phyloP scores from a whole-genome alignment of 2,113 vertebrate genomes.

The Brachyhypopomus gauderio region DNA sequence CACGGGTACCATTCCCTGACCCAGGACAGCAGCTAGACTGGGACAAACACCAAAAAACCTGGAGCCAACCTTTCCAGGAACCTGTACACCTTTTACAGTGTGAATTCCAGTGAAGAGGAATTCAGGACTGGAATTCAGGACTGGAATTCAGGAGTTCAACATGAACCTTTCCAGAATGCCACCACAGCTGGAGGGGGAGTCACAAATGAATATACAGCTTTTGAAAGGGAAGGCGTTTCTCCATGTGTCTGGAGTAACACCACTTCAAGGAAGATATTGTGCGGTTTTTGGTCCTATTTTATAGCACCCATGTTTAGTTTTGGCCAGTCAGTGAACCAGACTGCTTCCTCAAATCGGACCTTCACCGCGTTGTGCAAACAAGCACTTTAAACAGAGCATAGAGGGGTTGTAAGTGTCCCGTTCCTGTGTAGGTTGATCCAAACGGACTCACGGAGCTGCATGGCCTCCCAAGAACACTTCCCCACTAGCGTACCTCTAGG shows the following conservation, averaged over 20 bases:
- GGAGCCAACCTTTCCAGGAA: too few species aligned
- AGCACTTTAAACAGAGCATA: background rate
- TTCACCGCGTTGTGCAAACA: background rate
- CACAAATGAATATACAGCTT: background rate
- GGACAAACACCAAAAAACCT: too few species aligned
- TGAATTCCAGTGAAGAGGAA: background rate
- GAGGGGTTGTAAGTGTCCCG: background rate
- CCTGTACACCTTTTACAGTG: too few species aligned
- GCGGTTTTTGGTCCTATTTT: background rate
- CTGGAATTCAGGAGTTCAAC: too few species aligned
- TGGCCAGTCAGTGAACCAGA: background rate
- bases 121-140: background rate
- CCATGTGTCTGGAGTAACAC: too few species aligned
- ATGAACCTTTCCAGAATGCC: too few species aligned
- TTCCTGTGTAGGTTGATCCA: background rate
- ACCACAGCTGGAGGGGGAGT: background rate
- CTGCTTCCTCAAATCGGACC: background rate
- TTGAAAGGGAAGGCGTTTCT: background rate
- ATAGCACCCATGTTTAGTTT: background rate
- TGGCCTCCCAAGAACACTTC: background rate
- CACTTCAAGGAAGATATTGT: background rate
- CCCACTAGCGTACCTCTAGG: background rate
- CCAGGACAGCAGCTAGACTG: too few species aligned
- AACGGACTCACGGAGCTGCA: background rate
- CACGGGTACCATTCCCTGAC: too few species aligned